Evolutionary conservation across 2,888 invertebrate genomes (phyloP).

Genomic region (Coelogynopora nodosa): DNA sequence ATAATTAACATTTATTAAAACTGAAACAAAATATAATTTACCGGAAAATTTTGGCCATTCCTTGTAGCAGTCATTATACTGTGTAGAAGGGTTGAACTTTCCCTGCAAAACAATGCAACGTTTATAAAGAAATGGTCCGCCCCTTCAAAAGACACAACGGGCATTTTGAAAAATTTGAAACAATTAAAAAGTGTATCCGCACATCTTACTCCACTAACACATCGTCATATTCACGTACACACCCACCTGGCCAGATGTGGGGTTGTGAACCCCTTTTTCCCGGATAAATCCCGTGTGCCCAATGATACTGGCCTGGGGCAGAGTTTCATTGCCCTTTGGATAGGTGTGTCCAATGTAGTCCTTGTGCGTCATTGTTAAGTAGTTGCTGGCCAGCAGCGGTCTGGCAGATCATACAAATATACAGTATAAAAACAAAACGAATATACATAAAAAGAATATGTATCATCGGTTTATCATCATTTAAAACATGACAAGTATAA

Average conservation of each 20-base stretch:
- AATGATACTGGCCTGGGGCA: neutral
- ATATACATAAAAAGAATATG: too few species aligned
- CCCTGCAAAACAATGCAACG: too few species aligned
- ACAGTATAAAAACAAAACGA: neutral
- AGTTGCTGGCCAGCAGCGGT: slow-evolving; percentile 4
- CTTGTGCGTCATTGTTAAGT: slow-evolving; percentile 26
- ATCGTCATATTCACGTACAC: too few species aligned
- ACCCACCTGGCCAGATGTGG: slow-evolving; percentile 3
- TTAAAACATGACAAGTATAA: too few species aligned
- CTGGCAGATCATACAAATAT: neutral
- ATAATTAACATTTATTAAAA: too few species aligned
- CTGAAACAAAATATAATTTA: too few species aligned
- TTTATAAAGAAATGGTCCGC: too few species aligned
- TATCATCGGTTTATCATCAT: too few species aligned
- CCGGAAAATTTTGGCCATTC: neutral
- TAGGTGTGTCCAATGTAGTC: slow-evolving; percentile 29
- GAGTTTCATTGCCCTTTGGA: slow-evolving; percentile 6
- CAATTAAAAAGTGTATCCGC: too few species aligned
- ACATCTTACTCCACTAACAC: too few species aligned
- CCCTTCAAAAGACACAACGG: too few species aligned
- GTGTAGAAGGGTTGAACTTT: neutral
- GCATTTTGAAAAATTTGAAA: too few species aligned
- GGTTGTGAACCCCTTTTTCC: slow-evolving; percentile 32
- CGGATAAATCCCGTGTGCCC: slow-evolving; percentile 21
- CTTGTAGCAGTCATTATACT: neutral